Base-by-base conservation (phyloP, 2,888 invertebrate species). In the Drosophila neutralis region DNA sequence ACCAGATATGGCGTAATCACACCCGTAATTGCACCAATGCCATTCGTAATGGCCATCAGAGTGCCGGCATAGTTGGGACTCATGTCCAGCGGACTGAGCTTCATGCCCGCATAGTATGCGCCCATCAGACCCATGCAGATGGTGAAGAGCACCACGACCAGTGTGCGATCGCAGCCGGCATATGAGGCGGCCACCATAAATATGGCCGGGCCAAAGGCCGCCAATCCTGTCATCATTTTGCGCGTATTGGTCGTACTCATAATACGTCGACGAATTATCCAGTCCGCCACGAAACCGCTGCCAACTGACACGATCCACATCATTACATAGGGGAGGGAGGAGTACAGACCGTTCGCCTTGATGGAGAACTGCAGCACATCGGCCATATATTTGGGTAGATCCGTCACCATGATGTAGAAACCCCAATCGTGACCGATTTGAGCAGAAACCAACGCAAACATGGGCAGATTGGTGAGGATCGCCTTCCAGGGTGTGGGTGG, bases 361-460 rank as follows among this genome's bases (percentile, higher is more conserved):
- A 95, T 94, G 61, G 95, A 93, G 91, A 95, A 95, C 79, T 94
- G 94, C 76, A 95, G 91, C 24, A 95, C 94, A 76, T 94, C 94
- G 40, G 93, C 93, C 94, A 95, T 95, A 85, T 95, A 95, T 82
- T 94, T 95, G 15, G 95, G 95, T 64, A 95, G 92, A 91, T 95
- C 95, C 0, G 95, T 95, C 2, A 95, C 94, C 94, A 95, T 94
- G 3, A 95, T 95, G 82, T 94, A 95, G 90, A 95, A 94, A 49
- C 95, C 95, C 95, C 95, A 95, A 90, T 95, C 95, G 91, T 95
- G 95, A 13, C 95, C 95, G 60, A 94, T 93, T 94, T 96, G 96
- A 73, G 96, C 96, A 56, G 94, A 94, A 15, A 97, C 95, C n/a
- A 97, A 91, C 0, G 96, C 96, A 94, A 96, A 95, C 65, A 97